A percentile compares a stretch with the other conserved stretches of the same genome.
phyloP scores from a whole-genome alignment of 2,797 vertebrate genomes.

The Melanotaenia maccullochi region DNA sequence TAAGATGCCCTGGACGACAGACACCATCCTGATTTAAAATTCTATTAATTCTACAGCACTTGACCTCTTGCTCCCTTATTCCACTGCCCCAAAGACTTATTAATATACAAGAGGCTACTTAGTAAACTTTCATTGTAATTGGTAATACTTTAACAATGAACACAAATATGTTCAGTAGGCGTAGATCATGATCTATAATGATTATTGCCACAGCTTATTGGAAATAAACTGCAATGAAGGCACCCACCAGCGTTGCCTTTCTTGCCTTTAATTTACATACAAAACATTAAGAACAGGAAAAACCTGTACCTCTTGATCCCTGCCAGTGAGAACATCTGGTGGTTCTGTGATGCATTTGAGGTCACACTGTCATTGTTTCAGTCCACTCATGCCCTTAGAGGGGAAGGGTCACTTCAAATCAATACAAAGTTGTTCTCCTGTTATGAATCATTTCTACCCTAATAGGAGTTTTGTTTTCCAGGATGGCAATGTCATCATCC shows the following conservation, averaged over 20 bases:
- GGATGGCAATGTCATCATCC: neutral
- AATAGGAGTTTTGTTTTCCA: constrained; percentile 4
- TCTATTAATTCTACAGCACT: constrained; percentile 63
- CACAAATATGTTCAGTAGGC: neutral
- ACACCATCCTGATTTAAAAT: constrained; percentile 63
- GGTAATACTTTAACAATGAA: constrained; percentile 31
- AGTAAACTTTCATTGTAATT: constrained; percentile 54
- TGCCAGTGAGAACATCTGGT: neutral
- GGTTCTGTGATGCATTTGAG: neutral
- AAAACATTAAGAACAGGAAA: neutral
- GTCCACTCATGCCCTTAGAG: constrained; percentile 1
- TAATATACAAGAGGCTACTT: constrained; percentile 48
- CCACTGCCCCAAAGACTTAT: constrained; percentile 49
- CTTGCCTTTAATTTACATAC: constrained; percentile 6
- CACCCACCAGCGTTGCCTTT: constrained; percentile 1
- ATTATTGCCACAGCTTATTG: neutral
- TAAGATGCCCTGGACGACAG: constrained; percentile 65
- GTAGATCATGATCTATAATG: constrained; percentile 17
- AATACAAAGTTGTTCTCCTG: constrained; percentile 15
- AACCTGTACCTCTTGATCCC: constrained; percentile 12
- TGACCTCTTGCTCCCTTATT: constrained; percentile 60
- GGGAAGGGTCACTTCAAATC: constrained; percentile 11
- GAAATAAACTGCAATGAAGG: constrained; percentile 2
- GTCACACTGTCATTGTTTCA: neutral
- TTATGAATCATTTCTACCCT: constrained; percentile 19